phyloP scores from a whole-genome alignment of 2,888 invertebrate species.

The Octonoba sinensis region DNA sequence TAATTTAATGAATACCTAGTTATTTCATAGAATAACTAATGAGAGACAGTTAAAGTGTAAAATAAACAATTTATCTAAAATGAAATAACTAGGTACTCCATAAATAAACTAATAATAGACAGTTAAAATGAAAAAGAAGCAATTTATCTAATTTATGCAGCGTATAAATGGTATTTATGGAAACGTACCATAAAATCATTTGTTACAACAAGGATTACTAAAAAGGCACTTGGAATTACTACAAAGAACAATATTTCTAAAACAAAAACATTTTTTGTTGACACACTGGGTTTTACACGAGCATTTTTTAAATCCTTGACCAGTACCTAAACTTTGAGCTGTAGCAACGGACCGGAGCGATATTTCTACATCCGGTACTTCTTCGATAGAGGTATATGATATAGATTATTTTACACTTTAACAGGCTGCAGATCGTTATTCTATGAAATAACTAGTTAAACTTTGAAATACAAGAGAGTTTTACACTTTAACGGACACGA shows the following conservation, averaged over 20 bases:
- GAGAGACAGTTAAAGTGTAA: too few species aligned
- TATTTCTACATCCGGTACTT: slow-evolving; percentile 70
- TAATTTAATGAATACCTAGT: too few species aligned
- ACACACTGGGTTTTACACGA: too few species aligned
- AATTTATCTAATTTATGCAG: slow-evolving; percentile 51
- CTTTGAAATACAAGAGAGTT: slow-evolving; percentile 53
- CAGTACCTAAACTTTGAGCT: slow-evolving; percentile 64
- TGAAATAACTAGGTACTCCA: too few species aligned
- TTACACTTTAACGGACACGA: slow-evolving; percentile 59
- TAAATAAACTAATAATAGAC: too few species aligned
- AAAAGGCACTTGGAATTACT: slow-evolving; percentile 23
- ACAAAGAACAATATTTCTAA: too few species aligned
- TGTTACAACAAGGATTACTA: slow-evolving; percentile 41
- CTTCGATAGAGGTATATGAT: too few species aligned
- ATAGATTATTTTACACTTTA: slow-evolving; percentile 53
- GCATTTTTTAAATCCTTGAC: too few species aligned
- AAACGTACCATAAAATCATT: slow-evolving; percentile 49
- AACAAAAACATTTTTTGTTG: too few species aligned
- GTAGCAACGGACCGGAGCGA: slow-evolving; percentile 80
- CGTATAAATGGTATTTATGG: slow-evolving; percentile 48
- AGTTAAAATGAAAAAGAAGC: slow-evolving; percentile 49
- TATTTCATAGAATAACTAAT: too few species aligned
- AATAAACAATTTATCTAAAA: too few species aligned
- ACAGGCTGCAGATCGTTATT: slow-evolving; percentile 49
- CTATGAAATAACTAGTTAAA: slow-evolving; percentile 51